Percentiles rank a stretch among this genome's conserved stretches.
These are phyloP conservation scores for Emys orbicularis DNA, from an alignment of 2,797 vertebrate species.

Conservation along the genomic window DNA sequence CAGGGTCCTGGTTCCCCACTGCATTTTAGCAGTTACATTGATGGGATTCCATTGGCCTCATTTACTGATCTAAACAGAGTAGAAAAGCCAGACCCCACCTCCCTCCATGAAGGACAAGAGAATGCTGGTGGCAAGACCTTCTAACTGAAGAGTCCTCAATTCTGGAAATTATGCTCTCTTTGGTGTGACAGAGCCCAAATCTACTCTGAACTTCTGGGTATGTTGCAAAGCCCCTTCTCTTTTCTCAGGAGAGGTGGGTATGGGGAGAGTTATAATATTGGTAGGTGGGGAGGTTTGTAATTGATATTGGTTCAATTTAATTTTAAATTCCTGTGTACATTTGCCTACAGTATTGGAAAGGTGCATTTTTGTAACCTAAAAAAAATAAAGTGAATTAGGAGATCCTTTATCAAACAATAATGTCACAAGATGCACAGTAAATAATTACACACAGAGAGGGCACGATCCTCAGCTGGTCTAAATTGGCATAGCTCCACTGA, in stretches of 20 bases:
- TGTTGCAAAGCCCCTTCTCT: neutral
- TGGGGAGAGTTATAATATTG: neutral
- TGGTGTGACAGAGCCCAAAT: neutral
- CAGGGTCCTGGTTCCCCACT: neutral
- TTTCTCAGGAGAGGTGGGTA: accelerated
- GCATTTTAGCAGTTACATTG: neutral
- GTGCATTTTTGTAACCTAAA: neutral
- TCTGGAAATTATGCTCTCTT: neutral
- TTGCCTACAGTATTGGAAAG: neutral
- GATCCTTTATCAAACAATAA: accelerated
- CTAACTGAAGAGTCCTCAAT: accelerated
- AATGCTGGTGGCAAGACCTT: neutral
- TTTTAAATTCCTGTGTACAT: neutral
- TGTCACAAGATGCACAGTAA: neutral
- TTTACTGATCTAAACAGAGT: neutral
- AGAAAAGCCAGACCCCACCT: slow-evolving; percentile 2
- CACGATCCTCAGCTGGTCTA: slow-evolving; percentile 11
- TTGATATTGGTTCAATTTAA: neutral
- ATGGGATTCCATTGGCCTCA: neutral
- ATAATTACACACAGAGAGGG: neutral
- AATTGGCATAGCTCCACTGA: slow-evolving; percentile 3
- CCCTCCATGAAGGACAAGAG: neutral
- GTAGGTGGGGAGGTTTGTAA: neutral
- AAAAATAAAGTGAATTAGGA: neutral
- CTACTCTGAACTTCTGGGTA: neutral